These are phyloP conservation scores for Neopelma chrysocephalum DNA, from an alignment of 2,797 vertebrate genomes.

Conservation along the genomic window DNA sequence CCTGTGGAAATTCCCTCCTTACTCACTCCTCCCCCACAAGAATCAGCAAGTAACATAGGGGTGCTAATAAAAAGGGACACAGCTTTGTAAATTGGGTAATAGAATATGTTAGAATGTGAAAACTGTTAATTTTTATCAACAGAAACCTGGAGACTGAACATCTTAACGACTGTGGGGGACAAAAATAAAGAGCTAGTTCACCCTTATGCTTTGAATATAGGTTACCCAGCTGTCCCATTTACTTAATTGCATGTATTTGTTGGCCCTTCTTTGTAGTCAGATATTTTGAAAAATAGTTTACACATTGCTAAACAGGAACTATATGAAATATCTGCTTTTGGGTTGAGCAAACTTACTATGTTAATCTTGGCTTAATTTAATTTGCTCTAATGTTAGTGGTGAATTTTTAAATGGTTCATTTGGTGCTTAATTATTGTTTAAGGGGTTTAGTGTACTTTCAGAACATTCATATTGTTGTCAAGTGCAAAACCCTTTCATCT, in stretches of 20 bases:
- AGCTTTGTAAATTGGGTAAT: not conserved
- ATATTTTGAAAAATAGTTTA: constrained; percentile 60
- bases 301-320: constrained; percentile 18
- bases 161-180: not conserved
- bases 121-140: not conserved
- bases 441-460: constrained; percentile 55
- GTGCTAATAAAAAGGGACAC: not conserved
- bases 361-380: constrained; percentile 75
- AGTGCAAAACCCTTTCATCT: constrained; percentile 46
- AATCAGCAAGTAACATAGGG: not conserved
- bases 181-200: not conserved
- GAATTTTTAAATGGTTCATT: constrained; percentile 76
- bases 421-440: constrained; percentile 74
- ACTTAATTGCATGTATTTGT: constrained; percentile 10
- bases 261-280: not conserved
- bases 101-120: not conserved
- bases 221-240: constrained; percentile 23
- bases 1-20: not conserved
- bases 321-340: constrained; percentile 68
- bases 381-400: constrained; percentile 66
- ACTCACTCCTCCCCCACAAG: not conserved
- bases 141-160: not conserved
- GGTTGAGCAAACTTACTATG: constrained; percentile 59
- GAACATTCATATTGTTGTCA: constrained; percentile 42
- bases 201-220: constrained; percentile 21